Conservation (phyloP, 2,113 vertebrate genomes). For the Haemorhous mexicanus region DNA sequence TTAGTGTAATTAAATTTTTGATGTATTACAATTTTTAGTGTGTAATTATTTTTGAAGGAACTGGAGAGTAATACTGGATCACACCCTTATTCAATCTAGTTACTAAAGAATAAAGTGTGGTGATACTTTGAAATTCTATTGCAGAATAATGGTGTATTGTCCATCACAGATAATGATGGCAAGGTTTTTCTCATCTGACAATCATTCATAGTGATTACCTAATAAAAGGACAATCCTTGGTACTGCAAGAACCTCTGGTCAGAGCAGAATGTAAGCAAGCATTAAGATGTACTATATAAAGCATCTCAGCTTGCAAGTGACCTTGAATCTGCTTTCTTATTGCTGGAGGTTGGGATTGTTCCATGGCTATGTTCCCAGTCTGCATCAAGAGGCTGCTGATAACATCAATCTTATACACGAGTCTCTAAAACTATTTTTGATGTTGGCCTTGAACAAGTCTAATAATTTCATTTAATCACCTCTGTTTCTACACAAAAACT, state of each 20-base stretch:
- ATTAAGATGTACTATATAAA: slow-evolving; percentile 44
- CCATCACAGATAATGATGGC: background rate
- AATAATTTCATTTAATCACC: slow-evolving; percentile 59
- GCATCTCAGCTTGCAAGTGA: slow-evolving; percentile 28
- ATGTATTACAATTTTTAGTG: slow-evolving; percentile 66
- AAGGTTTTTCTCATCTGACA: slow-evolving; percentile 29
- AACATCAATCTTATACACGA: slow-evolving; percentile 1
- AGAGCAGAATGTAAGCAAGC: slow-evolving; percentile 37
- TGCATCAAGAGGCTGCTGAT: slow-evolving; percentile 41
- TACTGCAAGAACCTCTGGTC: slow-evolving; percentile 61
- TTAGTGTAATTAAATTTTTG: slow-evolving; percentile 67
- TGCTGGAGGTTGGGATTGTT: slow-evolving; percentile 47
- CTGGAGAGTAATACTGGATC: slow-evolving; percentile 44
- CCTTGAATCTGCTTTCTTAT: slow-evolving; percentile 58
- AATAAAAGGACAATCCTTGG: slow-evolving; percentile 50
- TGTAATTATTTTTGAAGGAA: slow-evolving; percentile 53
- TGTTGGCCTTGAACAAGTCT: slow-evolving; percentile 46
- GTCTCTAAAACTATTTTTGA: slow-evolving; percentile 42
- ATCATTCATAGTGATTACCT: slow-evolving; percentile 47
- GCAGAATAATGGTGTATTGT: slow-evolving; percentile 54
- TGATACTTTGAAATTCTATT: slow-evolving; percentile 43
- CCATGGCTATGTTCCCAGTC: slow-evolving; percentile 62
- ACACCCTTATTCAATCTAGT: background rate
- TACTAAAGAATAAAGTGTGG: slow-evolving; percentile 52
- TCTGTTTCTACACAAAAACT: slow-evolving; percentile 45